Conservation (phyloP, 64 coral and sea anemone species). For the Montipora capricornis region DNA sequence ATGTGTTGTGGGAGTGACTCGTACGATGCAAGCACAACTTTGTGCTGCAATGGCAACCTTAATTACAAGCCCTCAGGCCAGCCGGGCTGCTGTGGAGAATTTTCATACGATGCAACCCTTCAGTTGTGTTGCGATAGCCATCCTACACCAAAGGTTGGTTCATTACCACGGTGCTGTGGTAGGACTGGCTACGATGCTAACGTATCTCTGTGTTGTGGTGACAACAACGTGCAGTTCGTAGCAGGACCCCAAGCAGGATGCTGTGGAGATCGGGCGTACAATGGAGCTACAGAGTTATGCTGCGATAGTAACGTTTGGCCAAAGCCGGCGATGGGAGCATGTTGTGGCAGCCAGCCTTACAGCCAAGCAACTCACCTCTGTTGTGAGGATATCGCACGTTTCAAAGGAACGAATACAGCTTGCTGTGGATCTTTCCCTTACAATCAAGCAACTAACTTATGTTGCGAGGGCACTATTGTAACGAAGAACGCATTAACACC, state of each 20-base stretch:
- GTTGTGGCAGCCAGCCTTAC: background rate
- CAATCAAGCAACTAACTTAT: background rate
- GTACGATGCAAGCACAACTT: background rate
- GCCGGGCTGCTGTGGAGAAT: slow-evolving; percentile 20
- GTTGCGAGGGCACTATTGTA: background rate
- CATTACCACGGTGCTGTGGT: background rate
- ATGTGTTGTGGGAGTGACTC: background rate
- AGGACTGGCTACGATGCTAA: background rate
- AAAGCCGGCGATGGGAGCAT: background rate
- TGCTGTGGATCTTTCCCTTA: background rate
- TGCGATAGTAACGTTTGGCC: background rate
- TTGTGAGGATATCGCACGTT: background rate
- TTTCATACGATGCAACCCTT: background rate
- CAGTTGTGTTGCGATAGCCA: slow-evolving; percentile 22
- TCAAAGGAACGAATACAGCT: background rate
- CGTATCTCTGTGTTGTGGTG: background rate
- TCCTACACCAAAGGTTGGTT: background rate
- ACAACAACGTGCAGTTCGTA: background rate
- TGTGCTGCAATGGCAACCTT: background rate
- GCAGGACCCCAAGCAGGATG: background rate
- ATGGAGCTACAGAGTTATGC: background rate
- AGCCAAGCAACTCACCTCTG: background rate
- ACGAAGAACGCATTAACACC: background rate
- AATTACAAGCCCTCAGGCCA: background rate
- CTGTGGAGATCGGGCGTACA: background rate